phyloP scores from a whole-genome alignment of 2,888 invertebrate species.

The Eupithecia exiguata region DNA sequence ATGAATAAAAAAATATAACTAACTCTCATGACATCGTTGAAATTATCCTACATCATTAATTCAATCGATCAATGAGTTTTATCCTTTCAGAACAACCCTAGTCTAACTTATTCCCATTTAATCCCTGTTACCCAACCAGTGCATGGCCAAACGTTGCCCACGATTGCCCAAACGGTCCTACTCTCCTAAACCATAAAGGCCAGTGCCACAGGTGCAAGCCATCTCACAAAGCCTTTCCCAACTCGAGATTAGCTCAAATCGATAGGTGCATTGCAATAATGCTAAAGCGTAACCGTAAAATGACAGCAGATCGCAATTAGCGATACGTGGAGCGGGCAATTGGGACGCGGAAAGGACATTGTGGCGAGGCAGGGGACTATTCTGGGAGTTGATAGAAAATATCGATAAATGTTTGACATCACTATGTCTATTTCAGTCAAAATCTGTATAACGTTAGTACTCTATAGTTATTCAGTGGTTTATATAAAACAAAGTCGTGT shows the following conservation, averaged over 20 bases:
- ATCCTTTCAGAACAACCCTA: not conserved
- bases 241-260: slow-evolving; percentile 37
- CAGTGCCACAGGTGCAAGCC: not conserved
- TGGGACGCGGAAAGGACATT: slow-evolving; percentile 63
- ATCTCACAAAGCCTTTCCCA: slow-evolving; percentile 20
- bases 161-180: not conserved
- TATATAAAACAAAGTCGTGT: no score
- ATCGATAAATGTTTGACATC: not conserved
- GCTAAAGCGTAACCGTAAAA: slow-evolving; percentile 81
- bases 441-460: no score
- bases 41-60: no score
- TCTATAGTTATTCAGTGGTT: no score
- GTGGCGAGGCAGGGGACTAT: slow-evolving; percentile 50
- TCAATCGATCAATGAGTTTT: no score
- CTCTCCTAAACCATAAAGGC: not conserved
- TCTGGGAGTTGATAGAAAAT: slow-evolving; percentile 26
- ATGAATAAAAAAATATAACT: no score
- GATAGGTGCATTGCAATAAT: slow-evolving; percentile 65
- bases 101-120: not conserved
- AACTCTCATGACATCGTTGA: no score
- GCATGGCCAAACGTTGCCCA: not conserved
- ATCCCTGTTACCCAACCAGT: not conserved
- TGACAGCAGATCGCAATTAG: slow-evolving; percentile 81
- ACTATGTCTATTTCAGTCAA: no score
- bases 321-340: slow-evolving; percentile 66